Percentiles rank a stretch among this genome's conserved stretches.
These are phyloP conservation scores for Elephantulus edwardii DNA, from an alignment of 2,113 vertebrate species.

Conservation along the genomic window DNA sequence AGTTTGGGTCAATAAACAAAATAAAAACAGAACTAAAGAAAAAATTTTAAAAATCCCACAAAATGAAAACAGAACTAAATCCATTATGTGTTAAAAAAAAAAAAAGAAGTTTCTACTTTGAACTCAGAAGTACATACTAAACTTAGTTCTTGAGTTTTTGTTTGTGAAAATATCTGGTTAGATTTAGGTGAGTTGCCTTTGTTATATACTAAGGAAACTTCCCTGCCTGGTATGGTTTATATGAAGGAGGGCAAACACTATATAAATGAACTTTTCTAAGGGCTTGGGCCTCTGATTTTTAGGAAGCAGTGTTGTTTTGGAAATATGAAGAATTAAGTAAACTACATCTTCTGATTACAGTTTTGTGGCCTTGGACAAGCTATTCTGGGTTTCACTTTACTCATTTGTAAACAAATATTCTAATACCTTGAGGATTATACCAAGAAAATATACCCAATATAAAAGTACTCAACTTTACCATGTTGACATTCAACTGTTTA, in stretches of 20 bases:
- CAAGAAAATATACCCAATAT: background rate
- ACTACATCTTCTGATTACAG: background rate
- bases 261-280: constrained; percentile 3
- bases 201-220: background rate
- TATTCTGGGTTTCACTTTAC: background rate
- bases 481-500: background rate
- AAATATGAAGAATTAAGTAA: background rate
- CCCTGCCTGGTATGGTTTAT: background rate
- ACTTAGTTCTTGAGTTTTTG: background rate
- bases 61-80: background rate
- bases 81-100: background rate
- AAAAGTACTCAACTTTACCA: background rate
- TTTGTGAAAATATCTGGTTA: background rate
- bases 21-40: background rate
- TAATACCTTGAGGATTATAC: background rate
- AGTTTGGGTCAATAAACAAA: background rate
- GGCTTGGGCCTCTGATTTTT: background rate
- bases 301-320: background rate
- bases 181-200: background rate
- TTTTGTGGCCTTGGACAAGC: background rate
- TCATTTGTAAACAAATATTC: background rate
- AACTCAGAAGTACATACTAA: background rate
- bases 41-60: too few species aligned
- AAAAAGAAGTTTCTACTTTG: background rate
- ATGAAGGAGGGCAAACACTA: background rate